These are phyloP conservation scores for Pundamilia nyererei DNA, from an alignment of 2,113 vertebrate species.

Conservation along the genomic window DNA sequence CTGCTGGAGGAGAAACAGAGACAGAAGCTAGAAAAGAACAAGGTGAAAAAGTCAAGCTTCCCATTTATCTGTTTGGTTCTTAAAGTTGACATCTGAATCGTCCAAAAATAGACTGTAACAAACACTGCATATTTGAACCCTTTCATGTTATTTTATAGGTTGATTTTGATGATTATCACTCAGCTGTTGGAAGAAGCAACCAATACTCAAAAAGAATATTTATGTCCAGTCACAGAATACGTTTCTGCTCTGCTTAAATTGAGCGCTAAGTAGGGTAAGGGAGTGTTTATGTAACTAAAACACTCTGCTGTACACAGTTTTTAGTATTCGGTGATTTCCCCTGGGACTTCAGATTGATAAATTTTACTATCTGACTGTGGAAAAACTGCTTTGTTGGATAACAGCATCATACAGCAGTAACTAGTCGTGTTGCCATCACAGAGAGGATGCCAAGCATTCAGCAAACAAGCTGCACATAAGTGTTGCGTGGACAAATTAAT, in stretches of 20 bases:
- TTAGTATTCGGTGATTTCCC: background rate
- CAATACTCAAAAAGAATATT: rapidly evolving
- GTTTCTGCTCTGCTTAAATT: background rate
- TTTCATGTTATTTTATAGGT: background rate
- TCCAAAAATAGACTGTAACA: background rate
- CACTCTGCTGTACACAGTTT: background rate
- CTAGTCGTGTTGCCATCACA: background rate
- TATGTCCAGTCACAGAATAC: background rate
- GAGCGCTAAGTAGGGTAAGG: rapidly evolving
- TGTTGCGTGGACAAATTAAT: background rate
- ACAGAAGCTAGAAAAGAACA: slow-evolving; percentile 93
- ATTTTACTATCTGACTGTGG: background rate
- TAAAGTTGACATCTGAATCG: background rate
- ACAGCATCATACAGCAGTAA: background rate
- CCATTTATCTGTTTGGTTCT: background rate
- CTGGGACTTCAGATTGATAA: background rate
- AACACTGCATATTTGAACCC: background rate
- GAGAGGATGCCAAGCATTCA: background rate
- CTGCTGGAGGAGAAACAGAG: slow-evolving; percentile 89
- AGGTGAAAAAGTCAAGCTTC: slow-evolving; percentile 67
- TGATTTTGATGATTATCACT: background rate
- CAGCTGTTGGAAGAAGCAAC: background rate
- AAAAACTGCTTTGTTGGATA: background rate
- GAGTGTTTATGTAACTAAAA: background rate
- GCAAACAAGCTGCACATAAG: background rate